These are phyloP conservation scores for Diabrotica balteata DNA, from an alignment of 2,888 invertebrate genomes.

Conservation along the genomic window DNA sequence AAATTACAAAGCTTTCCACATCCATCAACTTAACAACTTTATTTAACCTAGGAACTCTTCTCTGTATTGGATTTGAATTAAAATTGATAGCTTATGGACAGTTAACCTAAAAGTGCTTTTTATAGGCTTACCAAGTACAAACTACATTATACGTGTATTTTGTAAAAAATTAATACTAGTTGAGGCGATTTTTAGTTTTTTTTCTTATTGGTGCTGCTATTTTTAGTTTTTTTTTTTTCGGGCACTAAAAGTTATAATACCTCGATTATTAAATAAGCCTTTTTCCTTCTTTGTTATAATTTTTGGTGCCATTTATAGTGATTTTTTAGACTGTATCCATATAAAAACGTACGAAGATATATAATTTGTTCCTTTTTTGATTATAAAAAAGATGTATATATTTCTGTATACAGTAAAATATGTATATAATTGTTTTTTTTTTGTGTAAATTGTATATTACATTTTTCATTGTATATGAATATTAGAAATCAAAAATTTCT, in stretches of 20 bases:
- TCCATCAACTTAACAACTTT: not conserved
- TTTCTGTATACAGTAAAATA: slow-evolving; percentile 40
- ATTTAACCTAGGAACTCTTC: not conserved
- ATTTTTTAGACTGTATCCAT: slow-evolving; percentile 40
- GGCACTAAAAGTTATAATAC: slow-evolving; percentile 33
- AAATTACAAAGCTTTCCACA: too few species aligned
- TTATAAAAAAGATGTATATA: slow-evolving; percentile 24
- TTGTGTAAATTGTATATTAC: slow-evolving; percentile 44
- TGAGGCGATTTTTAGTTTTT: slow-evolving; percentile 36
- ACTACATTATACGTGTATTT: slow-evolving; percentile 37
- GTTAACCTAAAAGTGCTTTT: slow-evolving; percentile 37
- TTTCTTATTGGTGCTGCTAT: slow-evolving; percentile 41
- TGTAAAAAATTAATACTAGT: slow-evolving; percentile 29
- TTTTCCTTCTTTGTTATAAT: slow-evolving; percentile 19
- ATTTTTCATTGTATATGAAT: slow-evolving; percentile 35
- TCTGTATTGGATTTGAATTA: slow-evolving; percentile 33
- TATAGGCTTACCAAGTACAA: slow-evolving; percentile 43
- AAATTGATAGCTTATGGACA: not conserved
- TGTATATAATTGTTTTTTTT: slow-evolving; percentile 40
- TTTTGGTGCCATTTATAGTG: slow-evolving; percentile 37
- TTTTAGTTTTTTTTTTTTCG: slow-evolving; percentile 25
- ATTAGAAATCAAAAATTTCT: slow-evolving; percentile 33
- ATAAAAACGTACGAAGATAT: slow-evolving; percentile 31
- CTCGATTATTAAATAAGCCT: not conserved
- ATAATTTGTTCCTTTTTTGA: slow-evolving; percentile 42